Base-by-base conservation (phyloP, 2,113 vertebrate species). In the Holacanthus passer region DNA sequence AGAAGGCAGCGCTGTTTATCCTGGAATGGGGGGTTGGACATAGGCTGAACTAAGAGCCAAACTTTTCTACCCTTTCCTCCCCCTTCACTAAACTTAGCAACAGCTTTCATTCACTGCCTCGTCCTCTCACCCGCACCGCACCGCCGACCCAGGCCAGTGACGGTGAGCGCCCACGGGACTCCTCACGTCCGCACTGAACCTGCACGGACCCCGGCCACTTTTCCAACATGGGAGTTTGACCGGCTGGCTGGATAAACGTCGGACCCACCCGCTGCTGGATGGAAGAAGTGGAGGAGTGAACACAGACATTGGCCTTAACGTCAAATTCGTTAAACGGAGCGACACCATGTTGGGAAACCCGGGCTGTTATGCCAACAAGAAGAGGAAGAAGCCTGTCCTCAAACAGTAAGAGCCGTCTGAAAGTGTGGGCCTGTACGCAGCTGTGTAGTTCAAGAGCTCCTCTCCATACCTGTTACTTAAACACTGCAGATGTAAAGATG, bases 311-410 rank as follows among this genome's bases (percentile, higher is more conserved):
- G 13, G 17, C 14, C 27, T n/a, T 7, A 6, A 47, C 19, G 58
- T 71, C 19, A 27, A 62, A 16, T 64, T 47, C 52, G 24, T 39
- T 19, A 73, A 41, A 20, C 19, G 20, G 66, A 52, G 81, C 45
- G 85, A 53, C 76, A 93, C 79, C 79, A 96, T 96, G 94, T 83
- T 93, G 86, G 90, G 89, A 32, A 93, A 91, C 77, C 52, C 89
- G 8, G 93, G 91, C 45, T 90, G 82, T 11, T 96, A 96, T 56
- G 95, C 95, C 0, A 91, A 87, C 87, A 96, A 95, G 92, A 96
- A 95, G 89, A 93, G 95, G 88, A 96, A 96, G 94, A 96, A 96
- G 89, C 95, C 95, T 1, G 91, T 91, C 11, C 91, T 94, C 20
- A 96, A 95, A 90, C 92, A 91, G 95, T 95, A 88, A 92, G 93